Base-by-base conservation (phyloP, 2,888 invertebrate species). In the Lymantria dispar region DNA sequence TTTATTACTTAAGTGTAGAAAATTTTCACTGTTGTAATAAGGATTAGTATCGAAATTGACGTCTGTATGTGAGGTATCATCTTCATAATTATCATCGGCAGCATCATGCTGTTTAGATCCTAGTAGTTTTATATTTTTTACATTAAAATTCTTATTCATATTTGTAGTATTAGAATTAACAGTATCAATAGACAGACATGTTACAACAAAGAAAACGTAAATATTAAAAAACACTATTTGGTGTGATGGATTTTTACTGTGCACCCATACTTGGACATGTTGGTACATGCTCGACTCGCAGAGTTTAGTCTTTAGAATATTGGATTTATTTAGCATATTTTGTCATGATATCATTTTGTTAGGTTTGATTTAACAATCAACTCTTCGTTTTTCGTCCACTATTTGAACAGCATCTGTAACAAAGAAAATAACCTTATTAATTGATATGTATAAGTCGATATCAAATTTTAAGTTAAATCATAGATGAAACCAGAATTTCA, bases 141-240 rank as follows among this genome's bases (percentile, higher is more conserved):
- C 73, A 58, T 74, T 76, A 30, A 70, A 73, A 58, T 82, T 75
- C 42, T 72, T 70, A 57, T 85, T 87, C 89, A 90, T 90, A 50
- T 87, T 89, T 37, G 88, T 86, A 11, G 87, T 88, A 50, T 91
- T 85, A 0, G 90, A 87, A 58, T 91, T 91, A 46, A 85, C 89
- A 9, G 74, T 68, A 56, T 80, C 72, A 15, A 85, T 58, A 13
- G 80, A 83, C 45, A 88, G 60, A 67, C 71, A 79, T 52, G 76
- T 73, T 41, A 85, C 74, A 43, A 83, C 59, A 8, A 85, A 51
- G 47, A 86, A 71, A 48, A 74, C 77, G 62, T 83, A 86, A n/a
- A 85, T 56, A 66, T 90, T 87, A 62, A 84, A 78, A 67, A 60
- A 72, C 43, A 76, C 67, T 55, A 76, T 45, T 67, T 72, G 77